Evolutionary conservation across 2,113 vertebrate species (phyloP), one percentile per base, ranked within the genome.

Genomic region (Bolborhynchus lineola): DNA sequence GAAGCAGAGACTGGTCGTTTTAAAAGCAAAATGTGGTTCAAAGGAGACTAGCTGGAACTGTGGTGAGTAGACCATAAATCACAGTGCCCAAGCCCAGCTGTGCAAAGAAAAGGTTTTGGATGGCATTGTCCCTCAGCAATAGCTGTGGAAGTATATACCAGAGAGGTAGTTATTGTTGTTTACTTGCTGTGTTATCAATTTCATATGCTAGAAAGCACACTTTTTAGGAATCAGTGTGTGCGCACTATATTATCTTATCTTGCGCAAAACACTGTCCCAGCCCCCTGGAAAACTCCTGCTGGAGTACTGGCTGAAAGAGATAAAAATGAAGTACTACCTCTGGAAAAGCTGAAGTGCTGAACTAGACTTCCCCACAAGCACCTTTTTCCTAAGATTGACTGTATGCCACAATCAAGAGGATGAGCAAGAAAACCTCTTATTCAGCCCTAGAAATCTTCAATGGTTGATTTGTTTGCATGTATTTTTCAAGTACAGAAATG

Each of bases 241-340:
- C 81, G 86, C 62, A 86, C 76, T 92, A 33, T 70, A 92, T 95
- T 92, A 95, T 94, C 74, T 97, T 95, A 96, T 96, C 81, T 94
- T 44, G 71, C 7, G 3, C 92, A 95, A 95, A 95, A 39, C 53
- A 93, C 49, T 47, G 4, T 88, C 65, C 72, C 50, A 87, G 55
- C 28, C 88, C 35, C 85, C 41, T 55, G 62, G 80, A 62, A 96
- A 86, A 82, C 76, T 88, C 44, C 86, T 92, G 79, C 55, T 92
- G 55, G 55, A 97, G 86, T 44, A 95, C 63, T 95, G 83, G 62
- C 77, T 84, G 95, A 94, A 72, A 92, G 88, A 93, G 95, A 97
- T 96, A 96, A 97, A 95, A 96, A 97, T 87, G 47, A 97, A 96
- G 70, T 78, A 95, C 70, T 81, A 62, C 9, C 12, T 31, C 79